Evolutionary conservation across 2,113 vertebrate genomes (phyloP).

Genomic region (Saguinus imperator): DNA sequence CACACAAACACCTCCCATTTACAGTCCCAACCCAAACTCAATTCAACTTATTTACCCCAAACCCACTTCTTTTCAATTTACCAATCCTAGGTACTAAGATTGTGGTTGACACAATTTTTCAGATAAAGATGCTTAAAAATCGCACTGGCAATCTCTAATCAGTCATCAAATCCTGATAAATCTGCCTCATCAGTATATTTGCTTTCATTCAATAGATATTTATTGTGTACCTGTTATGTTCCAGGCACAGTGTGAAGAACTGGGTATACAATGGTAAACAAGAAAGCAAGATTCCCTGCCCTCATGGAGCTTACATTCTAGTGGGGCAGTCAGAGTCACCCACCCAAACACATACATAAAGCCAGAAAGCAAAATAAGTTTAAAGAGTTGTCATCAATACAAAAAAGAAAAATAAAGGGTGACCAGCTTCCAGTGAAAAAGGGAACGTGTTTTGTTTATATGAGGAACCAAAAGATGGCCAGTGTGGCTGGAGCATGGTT

Average conservation of each 20-base stretch:
- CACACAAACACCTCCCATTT: not conserved
- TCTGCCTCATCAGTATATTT: too few species aligned
- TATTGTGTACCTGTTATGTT: not conserved
- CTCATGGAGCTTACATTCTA: not conserved
- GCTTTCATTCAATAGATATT: not conserved
- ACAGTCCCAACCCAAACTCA: not conserved
- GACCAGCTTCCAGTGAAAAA: not conserved
- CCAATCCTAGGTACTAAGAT: not conserved
- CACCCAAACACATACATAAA: not conserved
- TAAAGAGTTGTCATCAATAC: not conserved
- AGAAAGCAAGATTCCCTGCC: not conserved
- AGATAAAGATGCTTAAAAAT: not conserved
- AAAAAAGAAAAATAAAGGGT: not conserved
- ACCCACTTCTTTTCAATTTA: not conserved
- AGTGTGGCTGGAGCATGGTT: not conserved
- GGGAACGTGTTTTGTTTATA: fast-evolving
- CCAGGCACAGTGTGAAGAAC: not conserved
- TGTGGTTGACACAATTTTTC: not conserved
- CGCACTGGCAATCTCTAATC: not conserved
- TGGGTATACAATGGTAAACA: fast-evolving
- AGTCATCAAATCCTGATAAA: not conserved
- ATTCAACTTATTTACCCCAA: not conserved
- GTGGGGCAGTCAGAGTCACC: not conserved
- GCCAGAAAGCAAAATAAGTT: not conserved
- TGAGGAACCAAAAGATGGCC: not conserved